Conservation (phyloP, 2,888 invertebrate species). For the Diplazon laetatorius region DNA sequence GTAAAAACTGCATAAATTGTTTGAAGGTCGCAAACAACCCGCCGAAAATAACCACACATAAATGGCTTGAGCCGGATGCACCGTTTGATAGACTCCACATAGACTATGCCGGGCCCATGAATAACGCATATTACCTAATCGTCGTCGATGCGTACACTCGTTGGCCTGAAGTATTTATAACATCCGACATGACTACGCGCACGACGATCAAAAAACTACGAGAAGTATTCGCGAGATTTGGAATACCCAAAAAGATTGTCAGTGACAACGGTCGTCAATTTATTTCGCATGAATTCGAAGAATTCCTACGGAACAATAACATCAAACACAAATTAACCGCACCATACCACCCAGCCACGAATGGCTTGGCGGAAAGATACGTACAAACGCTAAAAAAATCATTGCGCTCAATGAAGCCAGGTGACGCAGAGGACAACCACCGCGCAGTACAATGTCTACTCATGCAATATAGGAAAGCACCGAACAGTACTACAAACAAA, state of each 20-base stretch:
- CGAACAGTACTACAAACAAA: too few relatives aligned
- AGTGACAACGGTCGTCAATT: slow-evolving; percentile 11
- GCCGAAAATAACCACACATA: slow-evolving; percentile 17
- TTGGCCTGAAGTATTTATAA: slow-evolving; percentile 8
- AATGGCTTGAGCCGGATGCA: slow-evolving; percentile 12
- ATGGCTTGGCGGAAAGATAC: background rate
- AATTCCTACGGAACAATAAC: background rate
- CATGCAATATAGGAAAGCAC: too few relatives aligned
- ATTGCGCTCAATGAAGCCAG: too few relatives aligned
- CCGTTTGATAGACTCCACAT: slow-evolving; percentile 29
- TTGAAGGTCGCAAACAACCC: slow-evolving; percentile 16
- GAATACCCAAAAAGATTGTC: background rate
- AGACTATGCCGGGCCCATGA: slow-evolving; percentile 24
- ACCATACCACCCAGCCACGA: slow-evolving; percentile 5
- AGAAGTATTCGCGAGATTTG: background rate
- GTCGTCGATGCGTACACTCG: background rate
- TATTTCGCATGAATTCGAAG: background rate
- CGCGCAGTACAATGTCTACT: too few relatives aligned
- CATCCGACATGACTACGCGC: background rate
- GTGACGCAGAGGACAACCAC: too few relatives aligned
- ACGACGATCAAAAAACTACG: background rate
- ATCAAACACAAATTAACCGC: background rate
- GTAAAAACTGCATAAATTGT: slow-evolving; percentile 8
- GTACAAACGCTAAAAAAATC: background rate
- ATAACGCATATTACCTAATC: background rate